Conservation (phyloP, 2,888 invertebrate genomes). For the Chrysolina haemoptera region DNA sequence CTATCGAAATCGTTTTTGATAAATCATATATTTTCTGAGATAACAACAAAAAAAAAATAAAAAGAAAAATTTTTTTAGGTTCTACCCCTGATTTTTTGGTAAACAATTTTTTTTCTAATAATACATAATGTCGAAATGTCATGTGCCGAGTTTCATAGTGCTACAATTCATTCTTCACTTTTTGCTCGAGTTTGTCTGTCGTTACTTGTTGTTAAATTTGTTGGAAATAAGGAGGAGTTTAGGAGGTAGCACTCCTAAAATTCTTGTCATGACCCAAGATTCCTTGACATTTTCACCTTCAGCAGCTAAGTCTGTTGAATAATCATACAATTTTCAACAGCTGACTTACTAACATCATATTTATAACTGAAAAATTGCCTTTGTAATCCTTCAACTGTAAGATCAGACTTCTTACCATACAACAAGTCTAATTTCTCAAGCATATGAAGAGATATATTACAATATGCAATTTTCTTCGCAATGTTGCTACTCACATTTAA, state of each 20-base stretch:
- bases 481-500: constrained; percentile 25
- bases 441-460: constrained; percentile 15
- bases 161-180: no score
- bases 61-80: no score
- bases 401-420: constrained; percentile 39
- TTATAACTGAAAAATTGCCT: constrained; percentile 29
- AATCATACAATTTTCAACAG: constrained; percentile 32
- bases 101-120: no score
- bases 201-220: neutral
- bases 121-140: no score
- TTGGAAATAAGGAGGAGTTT: constrained; percentile 13
- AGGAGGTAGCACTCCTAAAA: constrained; percentile 28
- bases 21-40: no score
- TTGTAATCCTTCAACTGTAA: constrained; percentile 37
- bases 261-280: constrained; percentile 34
- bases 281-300: constrained; percentile 29
- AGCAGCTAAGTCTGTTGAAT: constrained; percentile 30
- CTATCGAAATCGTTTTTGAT: no score
- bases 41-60: no score
- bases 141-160: no score
- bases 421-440: constrained; percentile 17
- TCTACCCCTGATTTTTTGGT: no score
- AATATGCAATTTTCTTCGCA: constrained; percentile 26
- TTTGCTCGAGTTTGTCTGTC: no score
- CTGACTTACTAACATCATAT: constrained; percentile 34